Conservation (phyloP, 2,797 vertebrate species). For the Crossoptilon crossoptilon region DNA sequence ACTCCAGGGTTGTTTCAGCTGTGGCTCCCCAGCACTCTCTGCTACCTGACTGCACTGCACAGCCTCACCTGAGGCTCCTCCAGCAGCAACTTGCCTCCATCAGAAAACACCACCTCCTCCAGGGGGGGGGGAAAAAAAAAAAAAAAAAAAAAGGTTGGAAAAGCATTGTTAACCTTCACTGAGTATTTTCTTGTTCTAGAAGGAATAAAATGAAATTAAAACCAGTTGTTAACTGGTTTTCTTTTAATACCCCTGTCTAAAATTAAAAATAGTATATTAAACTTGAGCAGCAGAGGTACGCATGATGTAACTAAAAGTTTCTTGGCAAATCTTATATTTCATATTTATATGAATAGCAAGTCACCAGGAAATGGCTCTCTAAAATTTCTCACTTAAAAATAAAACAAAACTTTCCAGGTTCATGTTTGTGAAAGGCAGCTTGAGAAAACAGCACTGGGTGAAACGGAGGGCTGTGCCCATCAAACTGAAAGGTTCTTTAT, state of each 20-base stretch:
- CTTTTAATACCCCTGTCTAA: background rate
- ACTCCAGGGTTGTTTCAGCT: background rate
- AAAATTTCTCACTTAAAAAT: background rate
- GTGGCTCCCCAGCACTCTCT: background rate
- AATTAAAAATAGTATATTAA: background rate
- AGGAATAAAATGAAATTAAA: background rate
- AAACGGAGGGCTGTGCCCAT: background rate
- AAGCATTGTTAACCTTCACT: background rate
- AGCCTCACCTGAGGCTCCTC: background rate
- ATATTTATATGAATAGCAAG: background rate
- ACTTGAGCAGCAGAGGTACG: background rate
- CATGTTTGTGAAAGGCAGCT: background rate
- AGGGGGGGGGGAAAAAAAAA: too few species aligned
- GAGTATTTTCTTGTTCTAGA: background rate
- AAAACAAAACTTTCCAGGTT: background rate
- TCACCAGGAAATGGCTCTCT: background rate
- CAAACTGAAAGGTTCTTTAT: background rate
- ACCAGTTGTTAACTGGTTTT: background rate
- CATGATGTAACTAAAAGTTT: background rate
- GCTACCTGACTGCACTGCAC: background rate
- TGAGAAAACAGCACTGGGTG: background rate
- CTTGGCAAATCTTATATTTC: background rate
- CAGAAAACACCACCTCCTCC: background rate
- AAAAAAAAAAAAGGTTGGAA: background rate
- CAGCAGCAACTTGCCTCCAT: background rate